These are phyloP conservation scores for Craniophora ligustri DNA, from an alignment of 2,888 invertebrate species.

Conservation along the genomic window DNA sequence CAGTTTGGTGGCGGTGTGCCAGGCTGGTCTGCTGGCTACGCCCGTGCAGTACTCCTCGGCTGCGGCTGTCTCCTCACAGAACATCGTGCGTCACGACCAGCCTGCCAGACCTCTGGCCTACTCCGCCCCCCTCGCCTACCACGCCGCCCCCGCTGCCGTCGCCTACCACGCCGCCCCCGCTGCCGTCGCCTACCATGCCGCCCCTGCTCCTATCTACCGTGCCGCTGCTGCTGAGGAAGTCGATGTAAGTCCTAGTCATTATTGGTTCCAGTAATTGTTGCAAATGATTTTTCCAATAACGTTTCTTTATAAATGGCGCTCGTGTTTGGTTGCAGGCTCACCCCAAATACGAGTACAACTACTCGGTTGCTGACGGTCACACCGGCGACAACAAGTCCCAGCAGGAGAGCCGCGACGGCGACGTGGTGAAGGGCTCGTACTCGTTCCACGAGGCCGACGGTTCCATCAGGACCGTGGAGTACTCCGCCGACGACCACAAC, in stretches of 20 bases:
- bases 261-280: conserved; percentile 26
- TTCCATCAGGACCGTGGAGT: conserved; percentile 83
- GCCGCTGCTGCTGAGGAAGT: conserved; percentile 50
- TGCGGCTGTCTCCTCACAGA: conserved; percentile 73
- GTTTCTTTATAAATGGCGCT: neutral
- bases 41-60: conserved; percentile 71
- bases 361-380: conserved; percentile 84
- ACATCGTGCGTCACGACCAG: conserved; percentile 73
- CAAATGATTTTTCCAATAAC: neutral
- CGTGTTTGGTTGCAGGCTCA: conserved; percentile 68
- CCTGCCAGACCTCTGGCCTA: conserved; percentile 48
- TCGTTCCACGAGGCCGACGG: conserved; percentile 85
- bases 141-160: conserved; percentile 24
- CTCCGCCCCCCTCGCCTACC: conserved; percentile 54
- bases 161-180: conserved; percentile 40
- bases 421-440: conserved; percentile 84
- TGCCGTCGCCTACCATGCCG: conserved; percentile 55
- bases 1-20: conserved; percentile 61
- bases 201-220: conserved; percentile 73
- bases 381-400: conserved; percentile 86
- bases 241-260: conserved; percentile 1
- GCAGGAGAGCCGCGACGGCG: conserved; percentile 83
- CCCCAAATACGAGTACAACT: conserved; percentile 84
- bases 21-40: conserved; percentile 64
- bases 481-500: conserved; percentile 82